Evolutionary conservation across 2,888 invertebrate species (phyloP).

Genomic region (Capitulum mitella): DNA sequence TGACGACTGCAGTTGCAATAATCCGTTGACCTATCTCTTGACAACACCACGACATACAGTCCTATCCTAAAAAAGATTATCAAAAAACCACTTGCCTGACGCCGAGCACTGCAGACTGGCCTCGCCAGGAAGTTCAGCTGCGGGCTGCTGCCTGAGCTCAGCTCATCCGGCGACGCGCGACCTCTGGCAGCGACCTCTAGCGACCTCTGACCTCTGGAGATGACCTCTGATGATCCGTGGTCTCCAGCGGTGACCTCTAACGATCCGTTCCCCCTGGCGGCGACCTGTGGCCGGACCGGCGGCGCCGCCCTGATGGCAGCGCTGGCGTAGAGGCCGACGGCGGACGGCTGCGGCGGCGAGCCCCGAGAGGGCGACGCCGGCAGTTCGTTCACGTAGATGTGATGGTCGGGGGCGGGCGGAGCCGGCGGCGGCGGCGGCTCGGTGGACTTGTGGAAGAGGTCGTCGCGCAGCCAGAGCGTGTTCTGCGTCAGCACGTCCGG

Average conservation of each 20-base stretch:
- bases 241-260: no score
- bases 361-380: neutral
- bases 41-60: no score
- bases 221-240: neutral
- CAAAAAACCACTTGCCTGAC: no score
- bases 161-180: neutral
- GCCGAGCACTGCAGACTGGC: no score
- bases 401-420: neutral
- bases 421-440: neutral
- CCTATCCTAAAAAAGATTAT: no score
- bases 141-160: no score
- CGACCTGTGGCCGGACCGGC: neutral
- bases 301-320: no score
- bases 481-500: neutral
- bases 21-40: no score
- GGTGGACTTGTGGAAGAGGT: constrained; percentile 9
- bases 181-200: neutral
- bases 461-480: neutral
- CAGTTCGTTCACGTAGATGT: neutral
- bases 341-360: no score
- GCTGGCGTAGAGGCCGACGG: no score
- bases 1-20: no score
- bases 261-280: neutral
- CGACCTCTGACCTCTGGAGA: neutral
- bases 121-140: no score